A percentile compares a stretch with the other conserved stretches of the same genome.
Evolutionary conservation across 1,140 invertebrate species (phyloP).

Genomic region (Trachymyrmex cornetzi): DNA sequence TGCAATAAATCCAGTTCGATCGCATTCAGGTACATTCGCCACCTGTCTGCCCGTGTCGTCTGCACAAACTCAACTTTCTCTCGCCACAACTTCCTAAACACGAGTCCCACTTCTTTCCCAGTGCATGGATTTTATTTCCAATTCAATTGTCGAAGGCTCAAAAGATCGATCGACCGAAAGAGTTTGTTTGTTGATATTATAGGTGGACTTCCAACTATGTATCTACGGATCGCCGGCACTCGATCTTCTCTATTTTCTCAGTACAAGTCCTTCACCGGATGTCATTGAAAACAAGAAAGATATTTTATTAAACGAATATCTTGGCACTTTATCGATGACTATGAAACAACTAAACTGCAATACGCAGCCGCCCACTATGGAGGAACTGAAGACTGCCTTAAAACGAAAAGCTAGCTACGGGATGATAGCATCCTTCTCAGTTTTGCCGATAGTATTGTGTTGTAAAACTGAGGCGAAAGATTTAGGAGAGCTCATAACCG

Average conservation of each 20-base stretch:
- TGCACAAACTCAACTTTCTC: slow-evolving; percentile 50
- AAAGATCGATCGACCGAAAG: slow-evolving; percentile 39
- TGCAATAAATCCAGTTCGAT: slow-evolving; percentile 76
- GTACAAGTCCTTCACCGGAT: slow-evolving; percentile 82
- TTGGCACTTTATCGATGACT: slow-evolving; percentile 75
- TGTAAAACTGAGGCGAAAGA: slow-evolving; percentile 73
- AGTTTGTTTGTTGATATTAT: slow-evolving; percentile 66
- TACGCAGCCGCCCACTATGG: slow-evolving; percentile 82
- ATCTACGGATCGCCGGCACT: slow-evolving; percentile 85
- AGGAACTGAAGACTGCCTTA: slow-evolving; percentile 80
- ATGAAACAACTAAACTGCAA: slow-evolving; percentile 83
- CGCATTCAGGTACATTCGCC: slow-evolving; percentile 66
- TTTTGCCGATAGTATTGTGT: slow-evolving; percentile 78
- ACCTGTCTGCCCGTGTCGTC: slow-evolving; percentile 46
- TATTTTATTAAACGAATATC: slow-evolving; percentile 84
- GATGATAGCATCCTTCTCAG: slow-evolving; percentile 73
- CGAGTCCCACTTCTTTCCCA: slow-evolving; percentile 64
- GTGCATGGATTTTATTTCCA: slow-evolving; percentile 76
- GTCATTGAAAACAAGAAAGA: slow-evolving; percentile 79
- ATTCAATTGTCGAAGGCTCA: slow-evolving; percentile 69
- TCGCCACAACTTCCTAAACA: slow-evolving; percentile 78
- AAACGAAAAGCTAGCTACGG: slow-evolving; percentile 77
- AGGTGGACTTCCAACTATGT: slow-evolving; percentile 88
- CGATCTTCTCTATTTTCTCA: slow-evolving; percentile 87
- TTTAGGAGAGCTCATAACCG: slow-evolving; percentile 76